Conservation (phyloP, 2,888 invertebrate species). For the Aspidiotus destructor region DNA sequence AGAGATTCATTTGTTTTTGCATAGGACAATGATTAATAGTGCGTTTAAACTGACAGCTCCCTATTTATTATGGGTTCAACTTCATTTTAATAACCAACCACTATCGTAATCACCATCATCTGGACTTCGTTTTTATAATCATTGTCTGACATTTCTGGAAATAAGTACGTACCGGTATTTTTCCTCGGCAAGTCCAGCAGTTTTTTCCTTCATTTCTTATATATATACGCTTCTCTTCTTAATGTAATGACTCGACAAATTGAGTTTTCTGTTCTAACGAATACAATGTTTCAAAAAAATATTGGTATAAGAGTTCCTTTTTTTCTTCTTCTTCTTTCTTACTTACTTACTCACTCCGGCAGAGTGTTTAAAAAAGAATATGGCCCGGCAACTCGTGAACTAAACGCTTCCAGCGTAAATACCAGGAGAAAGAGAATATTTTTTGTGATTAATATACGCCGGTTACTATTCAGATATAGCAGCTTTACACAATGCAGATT, state of each 20-base stretch:
- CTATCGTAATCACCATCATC: slow-evolving; percentile 33
- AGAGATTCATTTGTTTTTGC: slow-evolving; percentile 30
- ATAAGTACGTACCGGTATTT: slow-evolving; percentile 30
- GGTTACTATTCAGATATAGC: slow-evolving; percentile 2
- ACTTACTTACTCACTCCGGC: background rate
- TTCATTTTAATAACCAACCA: slow-evolving; percentile 33
- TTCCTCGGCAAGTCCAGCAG: slow-evolving; percentile 12
- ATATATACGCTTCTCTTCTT: slow-evolving; percentile 14
- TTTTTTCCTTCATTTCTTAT: slow-evolving; percentile 1
- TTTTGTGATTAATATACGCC: slow-evolving; percentile 10
- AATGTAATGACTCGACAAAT: slow-evolving; percentile 33
- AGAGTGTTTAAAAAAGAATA: slow-evolving; percentile 24
- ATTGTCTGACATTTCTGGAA: slow-evolving; percentile 33
- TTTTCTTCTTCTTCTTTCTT: no score
- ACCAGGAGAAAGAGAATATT: slow-evolving; percentile 25
- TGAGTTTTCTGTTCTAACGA: slow-evolving; percentile 29
- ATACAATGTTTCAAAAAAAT: slow-evolving; percentile 23
- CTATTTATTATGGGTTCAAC: slow-evolving; percentile 32
- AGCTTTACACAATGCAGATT: slow-evolving; percentile 4
- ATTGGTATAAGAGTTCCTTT: slow-evolving; percentile 27
- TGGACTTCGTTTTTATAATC: slow-evolving; percentile 31
- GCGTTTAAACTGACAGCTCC: slow-evolving; percentile 31
- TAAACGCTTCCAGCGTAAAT: slow-evolving; percentile 32
- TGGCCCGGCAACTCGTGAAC: slow-evolving; percentile 25
- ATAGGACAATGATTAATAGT: slow-evolving; percentile 32